Conservation (phyloP, 2,888 invertebrate genomes). For the Noctua janthe region DNA sequence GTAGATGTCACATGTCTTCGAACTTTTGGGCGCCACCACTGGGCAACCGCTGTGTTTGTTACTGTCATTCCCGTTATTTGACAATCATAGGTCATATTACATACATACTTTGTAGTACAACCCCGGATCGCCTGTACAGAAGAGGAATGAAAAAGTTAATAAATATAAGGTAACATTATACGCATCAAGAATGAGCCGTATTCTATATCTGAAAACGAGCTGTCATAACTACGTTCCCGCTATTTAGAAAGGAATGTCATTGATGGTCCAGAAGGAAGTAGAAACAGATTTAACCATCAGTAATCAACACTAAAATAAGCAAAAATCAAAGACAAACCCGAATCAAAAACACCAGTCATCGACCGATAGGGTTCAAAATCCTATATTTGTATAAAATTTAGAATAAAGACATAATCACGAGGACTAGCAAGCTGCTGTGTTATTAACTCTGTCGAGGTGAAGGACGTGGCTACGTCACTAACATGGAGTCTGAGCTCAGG, state of each 20-base stretch:
- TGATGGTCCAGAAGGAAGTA: background rate
- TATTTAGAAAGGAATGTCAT: background rate
- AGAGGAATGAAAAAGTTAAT: too few relatives aligned
- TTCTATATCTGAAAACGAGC: background rate
- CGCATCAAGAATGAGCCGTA: background rate
- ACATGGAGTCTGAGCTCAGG: conserved; percentile 27
- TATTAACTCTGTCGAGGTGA: conserved; percentile 48
- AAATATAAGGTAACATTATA: too few relatives aligned
- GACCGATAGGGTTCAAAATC: background rate
- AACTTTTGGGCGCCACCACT: too few relatives aligned
- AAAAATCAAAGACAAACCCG: background rate
- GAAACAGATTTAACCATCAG: background rate
- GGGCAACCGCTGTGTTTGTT: too few relatives aligned
- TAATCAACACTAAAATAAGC: background rate
- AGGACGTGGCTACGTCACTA: conserved; percentile 37
- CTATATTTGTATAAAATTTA: background rate
- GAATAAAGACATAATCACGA: conserved; percentile 3
- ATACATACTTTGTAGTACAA: too few relatives aligned
- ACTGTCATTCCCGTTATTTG: too few relatives aligned
- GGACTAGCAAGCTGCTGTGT: conserved; percentile 19
- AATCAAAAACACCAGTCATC: background rate
- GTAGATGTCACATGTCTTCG: too few relatives aligned
- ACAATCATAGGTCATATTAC: too few relatives aligned
- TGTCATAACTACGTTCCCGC: background rate
- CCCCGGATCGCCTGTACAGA: too few relatives aligned